Evolutionary conservation across 2,888 invertebrate genomes (phyloP).

Genomic region (Zaprionus bogoriensis): DNA sequence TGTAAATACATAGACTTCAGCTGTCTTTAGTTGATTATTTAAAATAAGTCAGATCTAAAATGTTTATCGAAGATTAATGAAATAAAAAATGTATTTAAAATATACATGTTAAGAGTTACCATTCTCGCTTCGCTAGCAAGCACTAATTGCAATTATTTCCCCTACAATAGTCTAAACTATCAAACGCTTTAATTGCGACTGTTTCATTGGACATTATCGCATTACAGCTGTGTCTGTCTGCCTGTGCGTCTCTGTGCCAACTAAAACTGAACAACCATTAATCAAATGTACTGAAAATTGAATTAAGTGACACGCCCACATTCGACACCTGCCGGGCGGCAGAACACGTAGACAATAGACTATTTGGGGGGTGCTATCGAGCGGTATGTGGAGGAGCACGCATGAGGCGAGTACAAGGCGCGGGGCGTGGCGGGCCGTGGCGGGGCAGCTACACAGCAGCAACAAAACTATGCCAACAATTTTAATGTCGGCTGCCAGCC

Average conservation of each 20-base stretch:
- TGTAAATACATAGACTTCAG: no score
- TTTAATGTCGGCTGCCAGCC: slow-evolving; percentile 70
- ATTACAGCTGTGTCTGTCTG: not conserved
- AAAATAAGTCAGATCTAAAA: no score
- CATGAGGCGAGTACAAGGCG: not conserved
- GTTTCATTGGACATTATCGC: not conserved
- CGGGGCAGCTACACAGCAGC: slow-evolving; percentile 10
- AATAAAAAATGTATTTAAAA: no score
- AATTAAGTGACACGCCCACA: slow-evolving; percentile 55
- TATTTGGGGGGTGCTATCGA: slow-evolving; percentile 24
- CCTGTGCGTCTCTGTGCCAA: no score
- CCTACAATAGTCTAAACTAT: no score
- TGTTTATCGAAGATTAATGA: no score
- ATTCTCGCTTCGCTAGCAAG: no score
- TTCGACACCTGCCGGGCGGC: slow-evolving; percentile 42
- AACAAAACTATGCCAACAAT: slow-evolving; percentile 70
- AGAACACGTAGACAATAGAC: slow-evolving; percentile 41
- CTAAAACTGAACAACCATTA: slow-evolving; percentile 34
- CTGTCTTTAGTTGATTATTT: no score
- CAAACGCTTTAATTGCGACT: no score
- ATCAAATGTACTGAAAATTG: slow-evolving; percentile 51
- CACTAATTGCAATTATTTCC: no score
- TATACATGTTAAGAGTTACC: no score
- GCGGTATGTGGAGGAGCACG: not conserved
- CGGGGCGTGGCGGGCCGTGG: no score